phyloP scores from a whole-genome alignment of 1,140 invertebrate species.

The Drosophila murphyi region DNA sequence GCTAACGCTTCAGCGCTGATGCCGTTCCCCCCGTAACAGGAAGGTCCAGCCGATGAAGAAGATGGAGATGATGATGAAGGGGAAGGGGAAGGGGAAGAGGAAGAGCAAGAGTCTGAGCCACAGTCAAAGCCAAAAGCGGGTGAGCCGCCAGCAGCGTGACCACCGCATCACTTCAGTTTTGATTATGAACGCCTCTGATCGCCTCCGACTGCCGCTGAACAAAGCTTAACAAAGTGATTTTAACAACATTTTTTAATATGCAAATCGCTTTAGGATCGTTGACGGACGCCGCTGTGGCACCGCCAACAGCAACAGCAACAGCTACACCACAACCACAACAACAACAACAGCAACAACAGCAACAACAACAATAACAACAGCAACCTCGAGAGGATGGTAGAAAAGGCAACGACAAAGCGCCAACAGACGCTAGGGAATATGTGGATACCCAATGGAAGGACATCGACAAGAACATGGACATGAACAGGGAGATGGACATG shows the following conservation, averaged over 20 bases:
- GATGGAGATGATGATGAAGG: neutral
- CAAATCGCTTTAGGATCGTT: slow-evolving; percentile 74
- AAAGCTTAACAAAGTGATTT: slow-evolving; percentile 78
- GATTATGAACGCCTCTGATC: slow-evolving; percentile 78
- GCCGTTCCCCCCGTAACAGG: neutral
- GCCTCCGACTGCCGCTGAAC: slow-evolving; percentile 63
- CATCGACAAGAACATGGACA: slow-evolving; percentile 24
- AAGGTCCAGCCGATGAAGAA: neutral
- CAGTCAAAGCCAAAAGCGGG: neutral
- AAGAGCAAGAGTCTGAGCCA: neutral
- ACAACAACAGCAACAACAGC: slow-evolving; percentile 14
- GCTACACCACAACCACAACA: slow-evolving; percentile 13
- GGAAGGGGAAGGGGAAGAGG: neutral
- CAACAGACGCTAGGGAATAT: slow-evolving; percentile 41
- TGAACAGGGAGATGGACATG: slow-evolving; percentile 27
- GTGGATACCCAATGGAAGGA: slow-evolving; percentile 49
- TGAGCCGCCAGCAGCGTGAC: slow-evolving; percentile 29
- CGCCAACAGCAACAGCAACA: slow-evolving; percentile 21
- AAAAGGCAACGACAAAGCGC: slow-evolving; percentile 44
- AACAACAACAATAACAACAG: slow-evolving; percentile 13
- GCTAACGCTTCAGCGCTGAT: slow-evolving; percentile 12
- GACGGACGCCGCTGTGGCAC: slow-evolving; percentile 67
- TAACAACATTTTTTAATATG: slow-evolving; percentile 60
- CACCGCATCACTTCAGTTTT: slow-evolving; percentile 74
- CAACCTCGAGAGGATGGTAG: slow-evolving; percentile 4